Evolutionary conservation across 2,888 invertebrate species (phyloP), one percentile per base, ranked within the genome.

Genomic region (Callinectes sapidus): DNA sequence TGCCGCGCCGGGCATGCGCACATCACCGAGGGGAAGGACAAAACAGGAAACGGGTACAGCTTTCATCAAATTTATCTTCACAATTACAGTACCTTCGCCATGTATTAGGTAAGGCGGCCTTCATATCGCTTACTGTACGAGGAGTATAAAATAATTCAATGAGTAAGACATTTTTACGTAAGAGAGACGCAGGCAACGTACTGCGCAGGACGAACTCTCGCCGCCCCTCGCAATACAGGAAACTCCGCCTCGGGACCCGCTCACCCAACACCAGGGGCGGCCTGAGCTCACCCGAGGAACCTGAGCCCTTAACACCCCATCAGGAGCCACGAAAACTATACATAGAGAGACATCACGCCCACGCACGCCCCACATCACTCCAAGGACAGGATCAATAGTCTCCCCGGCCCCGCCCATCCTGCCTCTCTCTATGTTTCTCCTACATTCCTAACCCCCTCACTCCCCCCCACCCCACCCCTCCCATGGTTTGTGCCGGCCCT

Each of bases 1-100:
- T 61, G 66, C 77, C 81, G 66, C 35, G 85, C 55, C 39, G 81
- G 86, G 86, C 90, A 90, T 32, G 90, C 90, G 90, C 28, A 39
- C 77, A 81, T 39, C 77, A 66, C 32, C 42, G 2, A 39, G 54
- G 18, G 54, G 66, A 8, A 18, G 89, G 66, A 42, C 87, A 42
- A 54, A 28, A 87, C 87, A 42, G 48, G 13, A 54, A 54, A 54
- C 16, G 23, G 1, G 42, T 87, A 23, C 18, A 23, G 14, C 13
- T 48, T 28, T 87, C 48, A 87, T 42, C 6, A 42, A 3, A 6
- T 8, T 87, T 87, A 54, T 14, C n/a, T 54, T 42, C 42, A 18
- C 28, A 10, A 28, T 87, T 87, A 23, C n/a, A 42, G n/a, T 23
- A 42, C 42, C 6, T 42, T 48, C 14, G 23, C 2, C 48, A 28